phyloP scores from a whole-genome alignment of 2,888 invertebrate species.

The Sesamia inferens region DNA sequence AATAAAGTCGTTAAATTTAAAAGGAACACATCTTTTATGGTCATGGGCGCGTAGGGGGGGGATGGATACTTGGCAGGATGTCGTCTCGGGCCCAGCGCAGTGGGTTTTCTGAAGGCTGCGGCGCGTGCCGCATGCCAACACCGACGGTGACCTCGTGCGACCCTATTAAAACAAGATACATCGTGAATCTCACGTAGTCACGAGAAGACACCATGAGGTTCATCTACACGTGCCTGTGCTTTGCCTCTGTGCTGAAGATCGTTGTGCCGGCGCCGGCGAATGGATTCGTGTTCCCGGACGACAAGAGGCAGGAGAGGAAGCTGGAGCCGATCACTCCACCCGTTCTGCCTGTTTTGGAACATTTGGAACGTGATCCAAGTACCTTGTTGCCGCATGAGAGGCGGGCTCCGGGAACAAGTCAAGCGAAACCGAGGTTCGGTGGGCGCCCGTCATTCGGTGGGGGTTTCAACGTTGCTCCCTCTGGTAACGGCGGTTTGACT shows the following conservation, averaged over 20 bases:
- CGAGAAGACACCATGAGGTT: conserved; percentile 81
- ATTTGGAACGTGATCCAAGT: conserved; percentile 87
- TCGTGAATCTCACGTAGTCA: conserved; percentile 80
- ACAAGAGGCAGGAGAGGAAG: conserved; percentile 79
- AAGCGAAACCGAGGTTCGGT: conserved; percentile 80
- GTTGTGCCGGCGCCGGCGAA: conserved; percentile 78
- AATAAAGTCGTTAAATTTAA: conserved; percentile 80
- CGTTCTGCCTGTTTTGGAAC: conserved; percentile 86
- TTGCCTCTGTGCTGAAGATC: conserved; percentile 69
- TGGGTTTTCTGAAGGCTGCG: conserved; percentile 90
- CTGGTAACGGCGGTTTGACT: conserved; percentile 82
- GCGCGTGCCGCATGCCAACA: conserved; percentile 89
- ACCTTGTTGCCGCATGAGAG: conserved; percentile 82
- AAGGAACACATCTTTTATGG: conserved; percentile 75
- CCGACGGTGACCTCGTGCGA: conserved; percentile 83
- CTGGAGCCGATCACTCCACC: conserved; percentile 87
- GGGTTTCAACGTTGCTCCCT: conserved; percentile 84
- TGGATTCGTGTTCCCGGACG: conserved; percentile 84
- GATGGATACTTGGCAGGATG: conserved; percentile 82
- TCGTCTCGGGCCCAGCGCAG: conserved; percentile 82
- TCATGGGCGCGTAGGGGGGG: conserved; percentile 76
- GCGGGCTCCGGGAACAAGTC: conserved; percentile 50
- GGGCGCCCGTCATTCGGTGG: conserved; percentile 70
- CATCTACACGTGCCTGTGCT: conserved; percentile 78
- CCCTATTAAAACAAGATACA: conserved; percentile 89